Evolutionary conservation across 2,113 vertebrate species (phyloP).

Genomic region (Isurus oxyrinchus): DNA sequence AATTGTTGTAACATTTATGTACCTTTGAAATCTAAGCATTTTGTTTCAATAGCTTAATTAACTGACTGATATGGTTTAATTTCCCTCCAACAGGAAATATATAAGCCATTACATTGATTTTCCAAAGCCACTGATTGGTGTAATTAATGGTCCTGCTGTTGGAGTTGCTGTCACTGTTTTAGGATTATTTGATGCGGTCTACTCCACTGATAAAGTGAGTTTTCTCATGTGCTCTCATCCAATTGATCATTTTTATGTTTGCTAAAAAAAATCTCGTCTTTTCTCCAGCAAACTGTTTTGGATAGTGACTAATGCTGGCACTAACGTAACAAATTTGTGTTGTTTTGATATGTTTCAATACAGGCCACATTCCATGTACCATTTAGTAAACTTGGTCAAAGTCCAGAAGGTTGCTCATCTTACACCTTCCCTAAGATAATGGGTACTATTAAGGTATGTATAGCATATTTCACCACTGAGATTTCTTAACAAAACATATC

Average conservation of each 20-base stretch:
- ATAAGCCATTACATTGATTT: constrained; percentile 72
- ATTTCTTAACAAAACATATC: not conserved
- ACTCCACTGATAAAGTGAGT: constrained; percentile 68
- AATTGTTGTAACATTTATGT: not conserved
- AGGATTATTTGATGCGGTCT: constrained; percentile 68
- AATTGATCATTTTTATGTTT: not conserved
- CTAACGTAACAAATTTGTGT: not conserved
- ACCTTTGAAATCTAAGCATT: not conserved
- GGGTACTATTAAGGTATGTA: constrained; percentile 69
- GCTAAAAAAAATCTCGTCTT: not conserved
- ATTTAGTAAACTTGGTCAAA: constrained; percentile 68
- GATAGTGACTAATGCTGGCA: not conserved
- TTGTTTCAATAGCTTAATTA: not conserved
- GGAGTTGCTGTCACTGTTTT: constrained; percentile 68
- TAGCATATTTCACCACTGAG: not conserved
- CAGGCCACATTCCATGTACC: constrained; percentile 77
- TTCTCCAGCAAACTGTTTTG: not conserved
- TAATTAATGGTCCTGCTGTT: constrained; percentile 74
- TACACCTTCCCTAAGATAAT: constrained; percentile 78
- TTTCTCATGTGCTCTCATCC: not conserved
- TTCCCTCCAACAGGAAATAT: constrained; percentile 7
- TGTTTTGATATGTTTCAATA: not conserved
- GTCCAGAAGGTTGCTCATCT: constrained; percentile 74
- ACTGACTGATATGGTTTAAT: constrained; percentile 1
- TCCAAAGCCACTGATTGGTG: constrained; percentile 72